Evolutionary conservation across 1,140 invertebrate species (phyloP).

Genomic region (Bombus cullumanus): DNA sequence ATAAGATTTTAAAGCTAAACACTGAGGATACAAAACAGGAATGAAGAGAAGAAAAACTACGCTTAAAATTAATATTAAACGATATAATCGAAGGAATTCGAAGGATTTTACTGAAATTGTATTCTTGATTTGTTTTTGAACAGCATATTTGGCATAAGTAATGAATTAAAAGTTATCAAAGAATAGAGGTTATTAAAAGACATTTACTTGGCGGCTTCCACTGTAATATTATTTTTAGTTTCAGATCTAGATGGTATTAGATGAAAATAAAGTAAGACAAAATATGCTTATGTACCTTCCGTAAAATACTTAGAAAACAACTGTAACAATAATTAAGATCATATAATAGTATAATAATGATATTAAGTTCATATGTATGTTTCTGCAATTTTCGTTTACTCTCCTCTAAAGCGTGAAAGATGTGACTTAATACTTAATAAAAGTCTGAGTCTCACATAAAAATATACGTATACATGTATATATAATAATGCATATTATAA

Average conservation of each 20-base stretch:
- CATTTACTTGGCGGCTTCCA: slow-evolving; percentile 62
- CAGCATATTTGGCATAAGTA: not conserved
- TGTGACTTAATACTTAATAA: too few relatives aligned
- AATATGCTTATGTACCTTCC: not conserved
- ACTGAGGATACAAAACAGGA: not conserved
- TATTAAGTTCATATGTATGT: too few relatives aligned
- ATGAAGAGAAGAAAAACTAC: not conserved
- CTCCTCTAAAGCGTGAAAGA: too few relatives aligned
- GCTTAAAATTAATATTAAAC: not conserved
- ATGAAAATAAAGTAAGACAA: slow-evolving; percentile 4
- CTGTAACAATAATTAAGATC: not conserved
- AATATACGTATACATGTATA: too few relatives aligned
- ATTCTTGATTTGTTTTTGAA: not conserved
- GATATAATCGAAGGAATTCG: not conserved
- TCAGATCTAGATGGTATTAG: slow-evolving; percentile 63
- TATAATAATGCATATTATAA: too few relatives aligned
- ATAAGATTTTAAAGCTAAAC: not conserved
- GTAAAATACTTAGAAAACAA: not conserved
- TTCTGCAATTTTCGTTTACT: too few relatives aligned
- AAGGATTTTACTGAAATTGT: not conserved
- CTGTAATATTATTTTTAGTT: slow-evolving; percentile 42
- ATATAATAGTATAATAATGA: too few relatives aligned
- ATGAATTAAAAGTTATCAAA: slow-evolving; percentile 46
- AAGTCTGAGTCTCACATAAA: too few relatives aligned
- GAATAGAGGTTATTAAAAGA: slow-evolving; percentile 64